Evolutionary conservation across 2,113 vertebrate genomes (phyloP).

Genomic region (Marmota flaviventris): DNA sequence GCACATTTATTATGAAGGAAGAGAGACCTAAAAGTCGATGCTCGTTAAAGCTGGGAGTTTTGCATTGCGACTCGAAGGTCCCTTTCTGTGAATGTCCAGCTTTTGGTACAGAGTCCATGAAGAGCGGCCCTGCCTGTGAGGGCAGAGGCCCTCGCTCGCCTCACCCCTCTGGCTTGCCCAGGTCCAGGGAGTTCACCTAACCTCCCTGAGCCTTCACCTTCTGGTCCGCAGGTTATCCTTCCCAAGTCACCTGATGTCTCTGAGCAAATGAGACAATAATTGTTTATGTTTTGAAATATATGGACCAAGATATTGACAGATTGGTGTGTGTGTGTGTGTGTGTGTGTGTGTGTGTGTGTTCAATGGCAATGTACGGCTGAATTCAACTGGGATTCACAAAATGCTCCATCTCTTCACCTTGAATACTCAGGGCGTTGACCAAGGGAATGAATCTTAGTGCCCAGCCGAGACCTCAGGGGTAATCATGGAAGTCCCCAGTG

Average conservation of each 20-base stretch:
- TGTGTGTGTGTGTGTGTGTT: no score
- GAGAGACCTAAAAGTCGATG: not conserved
- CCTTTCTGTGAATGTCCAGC: no score
- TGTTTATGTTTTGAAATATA: no score
- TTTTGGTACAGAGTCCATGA: no score
- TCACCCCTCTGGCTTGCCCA: no score
- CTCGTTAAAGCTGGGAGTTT: not conserved
- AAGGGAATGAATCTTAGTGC: no score
- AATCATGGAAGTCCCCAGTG: no score
- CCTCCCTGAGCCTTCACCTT: no score
- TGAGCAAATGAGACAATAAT: not conserved
- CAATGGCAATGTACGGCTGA: not conserved
- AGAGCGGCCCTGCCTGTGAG: not conserved
- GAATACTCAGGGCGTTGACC: no score
- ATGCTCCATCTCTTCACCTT: not conserved
- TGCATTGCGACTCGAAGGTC: not conserved
- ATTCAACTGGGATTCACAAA: not conserved
- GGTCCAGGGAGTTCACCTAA: not conserved
- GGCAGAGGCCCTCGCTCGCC: not conserved
- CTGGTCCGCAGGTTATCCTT: accelerated
- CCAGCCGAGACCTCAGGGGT: no score
- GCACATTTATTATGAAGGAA: not conserved
- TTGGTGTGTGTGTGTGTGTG: no score
- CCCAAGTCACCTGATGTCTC: not conserved
- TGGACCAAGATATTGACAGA: no score